Evolutionary conservation across 2,888 invertebrate species (phyloP), one percentile per base, ranked within the genome.

Genomic region (Crioceris asparagi): DNA sequence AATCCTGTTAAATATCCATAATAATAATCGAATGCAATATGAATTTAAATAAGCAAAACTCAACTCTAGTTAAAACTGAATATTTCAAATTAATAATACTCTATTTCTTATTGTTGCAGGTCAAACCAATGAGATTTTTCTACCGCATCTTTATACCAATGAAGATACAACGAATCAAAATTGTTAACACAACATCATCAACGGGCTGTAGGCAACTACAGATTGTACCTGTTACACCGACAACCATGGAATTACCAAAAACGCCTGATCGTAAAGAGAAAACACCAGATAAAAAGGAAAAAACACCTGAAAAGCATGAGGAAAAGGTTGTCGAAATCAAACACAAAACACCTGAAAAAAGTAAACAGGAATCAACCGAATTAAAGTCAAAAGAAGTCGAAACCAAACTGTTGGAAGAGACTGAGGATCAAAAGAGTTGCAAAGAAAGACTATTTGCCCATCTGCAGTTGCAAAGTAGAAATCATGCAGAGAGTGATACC

Each of bases 71-170:
- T n/a, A n/a, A n/a, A n/a, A n/a, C n/a, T n/a, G n/a, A n/a, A n/a
- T n/a, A n/a, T n/a, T n/a, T n/a, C n/a, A n/a, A n/a, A n/a, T n/a
- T n/a, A n/a, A n/a, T n/a, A n/a, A n/a, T n/a, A 21, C 21, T 7
- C 21, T 6, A 14, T 27, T 45, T 39, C 45, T 23, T 37, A 36
- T 49, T 51, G 47, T 53, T 54, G 17, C 64, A 79, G 79, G 66
- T 68, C 29, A 71, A 72, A 36, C 79, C 79, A 10, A 71, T 79
- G 71, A 63, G 72, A 39, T 76, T 79, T 56, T 74, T 71, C 59
- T 79, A 77, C 57, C 69, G 74, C 29, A 75, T 79, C 45, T 65
- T 65, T 54, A 63, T 59, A 1, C 64, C 62, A 1, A 45, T 61
- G 49, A 62, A 63, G 44, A 56, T 64, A 19, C 54, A 55, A 44